Evolutionary conservation across 1,140 invertebrate genomes (phyloP).

Genomic region (Drosophila leontia): DNA sequence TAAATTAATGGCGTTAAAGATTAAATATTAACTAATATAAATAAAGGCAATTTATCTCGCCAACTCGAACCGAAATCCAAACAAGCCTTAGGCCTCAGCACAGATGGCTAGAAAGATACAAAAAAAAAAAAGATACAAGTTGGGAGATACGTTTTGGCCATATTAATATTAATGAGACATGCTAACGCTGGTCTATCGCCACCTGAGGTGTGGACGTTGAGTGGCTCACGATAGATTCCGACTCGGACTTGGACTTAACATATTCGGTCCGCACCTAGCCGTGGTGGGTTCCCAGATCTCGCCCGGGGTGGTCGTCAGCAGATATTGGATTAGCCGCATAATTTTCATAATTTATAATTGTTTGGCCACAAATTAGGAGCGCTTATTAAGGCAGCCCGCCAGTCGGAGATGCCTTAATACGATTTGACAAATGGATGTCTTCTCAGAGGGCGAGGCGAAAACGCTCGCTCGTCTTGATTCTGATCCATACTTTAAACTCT

Average conservation of each 20-base stretch:
- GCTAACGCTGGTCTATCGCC: constrained; percentile 62
- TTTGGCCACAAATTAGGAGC: constrained; percentile 41
- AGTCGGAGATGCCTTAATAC: not conserved
- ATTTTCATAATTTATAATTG: constrained; percentile 50
- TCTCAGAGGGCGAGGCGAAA: not conserved
- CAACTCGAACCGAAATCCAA: not conserved
- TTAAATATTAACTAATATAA: constrained; percentile 68
- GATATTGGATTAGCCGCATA: constrained; percentile 31
- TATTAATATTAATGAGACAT: constrained; percentile 81
- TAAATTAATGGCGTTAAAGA: constrained; percentile 76
- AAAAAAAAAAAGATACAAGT: constrained; percentile 35
- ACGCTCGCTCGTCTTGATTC: not conserved
- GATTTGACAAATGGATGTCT: constrained; percentile 21
- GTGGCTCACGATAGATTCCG: constrained; percentile 50
- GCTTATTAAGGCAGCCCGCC: constrained; percentile 19
- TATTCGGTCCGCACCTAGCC: constrained; percentile 29
- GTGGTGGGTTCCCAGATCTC: constrained; percentile 7
- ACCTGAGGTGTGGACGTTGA: constrained; percentile 70
- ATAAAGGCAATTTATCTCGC: constrained; percentile 68
- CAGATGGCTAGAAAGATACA: constrained; percentile 28
- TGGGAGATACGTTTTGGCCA: constrained; percentile 41
- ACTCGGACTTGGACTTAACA: constrained; percentile 41
- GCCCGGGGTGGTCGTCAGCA: constrained; percentile 35
- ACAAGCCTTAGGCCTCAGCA: constrained; percentile 27
- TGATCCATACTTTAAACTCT: not conserved